Conservation (phyloP, 2,888 invertebrate genomes). For the Cacoxenus indagator region DNA sequence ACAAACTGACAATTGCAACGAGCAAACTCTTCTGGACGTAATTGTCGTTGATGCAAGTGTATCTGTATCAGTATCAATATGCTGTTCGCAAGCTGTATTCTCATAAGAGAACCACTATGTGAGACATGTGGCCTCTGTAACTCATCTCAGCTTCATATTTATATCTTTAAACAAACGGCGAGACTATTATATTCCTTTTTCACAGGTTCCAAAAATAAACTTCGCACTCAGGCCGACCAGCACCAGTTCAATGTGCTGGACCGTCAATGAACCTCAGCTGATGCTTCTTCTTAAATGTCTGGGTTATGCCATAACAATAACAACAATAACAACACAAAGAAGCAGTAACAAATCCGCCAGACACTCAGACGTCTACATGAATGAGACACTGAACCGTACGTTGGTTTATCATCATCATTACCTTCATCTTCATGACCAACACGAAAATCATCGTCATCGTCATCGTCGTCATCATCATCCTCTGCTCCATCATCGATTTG, state of each 20-base stretch:
- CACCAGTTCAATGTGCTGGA: neutral
- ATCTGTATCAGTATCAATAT: too few species aligned
- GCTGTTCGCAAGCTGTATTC: too few species aligned
- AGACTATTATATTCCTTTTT: neutral
- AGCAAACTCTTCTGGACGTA: too few species aligned
- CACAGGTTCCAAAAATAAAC: neutral
- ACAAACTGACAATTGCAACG: too few species aligned
- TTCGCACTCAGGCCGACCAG: neutral
- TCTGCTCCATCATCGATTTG: too few species aligned
- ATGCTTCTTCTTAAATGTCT: neutral
- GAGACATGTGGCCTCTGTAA: too few species aligned
- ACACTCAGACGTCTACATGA: slow-evolving; percentile 58
- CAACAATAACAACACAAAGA: slow-evolving; percentile 3
- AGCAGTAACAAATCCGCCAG: slow-evolving; percentile 49
- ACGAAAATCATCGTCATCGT: neutral
- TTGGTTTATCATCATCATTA: neutral
- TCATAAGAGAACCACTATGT: too few species aligned
- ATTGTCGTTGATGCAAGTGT: too few species aligned
- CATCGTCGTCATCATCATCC: slow-evolving; percentile 5
- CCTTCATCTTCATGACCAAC: neutral
- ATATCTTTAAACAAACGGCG: too few species aligned
- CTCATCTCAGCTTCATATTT: neutral
- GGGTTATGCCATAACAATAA: slow-evolving; percentile 12
- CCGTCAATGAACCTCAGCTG: slow-evolving; percentile 10
- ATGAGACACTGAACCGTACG: slow-evolving; percentile 55